A percentile compares a stretch with the other conserved stretches of the same genome.
Conservation (phyloP, 2,797 vertebrate species). For the Oceanodroma leucorhoa region DNA sequence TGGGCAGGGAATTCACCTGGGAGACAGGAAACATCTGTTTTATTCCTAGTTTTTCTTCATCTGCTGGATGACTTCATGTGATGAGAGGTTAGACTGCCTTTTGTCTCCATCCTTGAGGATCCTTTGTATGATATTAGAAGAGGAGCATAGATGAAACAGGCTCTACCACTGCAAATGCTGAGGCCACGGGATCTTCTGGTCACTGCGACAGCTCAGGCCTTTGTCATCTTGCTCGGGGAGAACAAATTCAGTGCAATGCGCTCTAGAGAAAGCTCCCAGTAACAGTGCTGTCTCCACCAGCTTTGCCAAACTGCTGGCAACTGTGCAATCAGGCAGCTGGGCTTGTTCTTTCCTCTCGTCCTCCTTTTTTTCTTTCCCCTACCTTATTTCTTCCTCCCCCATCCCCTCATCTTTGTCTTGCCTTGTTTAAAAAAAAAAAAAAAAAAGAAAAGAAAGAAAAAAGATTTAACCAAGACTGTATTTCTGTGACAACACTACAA, state of each 20-base stretch:
- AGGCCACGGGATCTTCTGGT: neutral
- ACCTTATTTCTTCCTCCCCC: neutral
- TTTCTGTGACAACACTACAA: neutral
- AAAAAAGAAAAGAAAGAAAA: neutral
- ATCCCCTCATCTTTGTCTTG: neutral
- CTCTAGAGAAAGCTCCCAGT: neutral
- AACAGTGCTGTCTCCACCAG: fast-evolving
- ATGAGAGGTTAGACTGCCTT: neutral
- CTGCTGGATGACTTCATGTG: neutral
- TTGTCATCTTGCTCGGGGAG: neutral
- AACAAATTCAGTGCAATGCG: neutral
- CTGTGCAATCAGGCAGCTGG: neutral
- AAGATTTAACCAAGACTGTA: neutral
- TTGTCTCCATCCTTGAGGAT: neutral
- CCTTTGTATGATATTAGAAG: neutral
- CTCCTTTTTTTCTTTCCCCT: neutral
- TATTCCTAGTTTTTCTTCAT: neutral
- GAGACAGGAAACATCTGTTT: neutral
- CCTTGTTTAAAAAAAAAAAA: neutral
- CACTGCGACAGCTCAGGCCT: neutral
- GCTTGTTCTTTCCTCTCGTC: neutral
- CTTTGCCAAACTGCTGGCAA: neutral
- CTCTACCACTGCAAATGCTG: neutral
- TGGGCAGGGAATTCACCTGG: neutral
- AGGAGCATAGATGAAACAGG: neutral